A percentile compares a stretch with the other conserved stretches of the same genome.
Evolutionary conservation across 2,888 invertebrate genomes (phyloP).

Genomic region (Zhengitettix transpicula): DNA sequence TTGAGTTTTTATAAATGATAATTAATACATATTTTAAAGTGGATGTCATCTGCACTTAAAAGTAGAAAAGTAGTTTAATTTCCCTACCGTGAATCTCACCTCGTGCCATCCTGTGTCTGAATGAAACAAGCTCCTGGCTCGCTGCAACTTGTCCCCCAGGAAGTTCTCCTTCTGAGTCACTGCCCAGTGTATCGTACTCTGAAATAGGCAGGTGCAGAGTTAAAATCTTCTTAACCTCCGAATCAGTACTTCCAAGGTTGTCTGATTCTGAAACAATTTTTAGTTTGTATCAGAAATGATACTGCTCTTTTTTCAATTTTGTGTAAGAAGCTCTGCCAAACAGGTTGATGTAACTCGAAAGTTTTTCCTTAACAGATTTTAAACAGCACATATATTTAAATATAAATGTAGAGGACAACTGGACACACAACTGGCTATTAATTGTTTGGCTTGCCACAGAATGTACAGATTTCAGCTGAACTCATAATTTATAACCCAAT

Average conservation of each 20-base stretch:
- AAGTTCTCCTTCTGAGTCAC: conserved; percentile 49
- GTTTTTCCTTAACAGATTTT: too few species aligned
- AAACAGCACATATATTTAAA: too few species aligned
- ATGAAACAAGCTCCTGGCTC: conserved; percentile 32
- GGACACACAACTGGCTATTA: too few species aligned
- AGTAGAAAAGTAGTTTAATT: neutral
- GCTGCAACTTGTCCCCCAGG: conserved; percentile 12
- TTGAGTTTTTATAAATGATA: too few species aligned
- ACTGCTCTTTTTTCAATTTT: neutral
- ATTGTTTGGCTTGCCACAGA: too few species aligned
- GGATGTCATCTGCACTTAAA: too few species aligned
- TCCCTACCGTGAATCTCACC: conserved; percentile 17
- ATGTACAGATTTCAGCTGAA: too few species aligned
- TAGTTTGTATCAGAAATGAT: conserved; percentile 8
- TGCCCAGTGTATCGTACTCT: conserved; percentile 75
- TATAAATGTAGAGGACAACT: too few species aligned
- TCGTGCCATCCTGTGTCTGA: conserved; percentile 30
- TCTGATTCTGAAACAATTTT: conserved; percentile 43
- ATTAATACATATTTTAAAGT: too few species aligned
- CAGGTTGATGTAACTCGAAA: too few species aligned
- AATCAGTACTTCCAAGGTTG: conserved; percentile 89
- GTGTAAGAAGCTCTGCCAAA: neutral
- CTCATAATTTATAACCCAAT: too few species aligned
- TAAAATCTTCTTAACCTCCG: conserved; percentile 85
- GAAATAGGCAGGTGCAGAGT: conserved; percentile 84